Conservation (phyloP, 2,888 invertebrate species). For the Apocheima hispidaria region DNA sequence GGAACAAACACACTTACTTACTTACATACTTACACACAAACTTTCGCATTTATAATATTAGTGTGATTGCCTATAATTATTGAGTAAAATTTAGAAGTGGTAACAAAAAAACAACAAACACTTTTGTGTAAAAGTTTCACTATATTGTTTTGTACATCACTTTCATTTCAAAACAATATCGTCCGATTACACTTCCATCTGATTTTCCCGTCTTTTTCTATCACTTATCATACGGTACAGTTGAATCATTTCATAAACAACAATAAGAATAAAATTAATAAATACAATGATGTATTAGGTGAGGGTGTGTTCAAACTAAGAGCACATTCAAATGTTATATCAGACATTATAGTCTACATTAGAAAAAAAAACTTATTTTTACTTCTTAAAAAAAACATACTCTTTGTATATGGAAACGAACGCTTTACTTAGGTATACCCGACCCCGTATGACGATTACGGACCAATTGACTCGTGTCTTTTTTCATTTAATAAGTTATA, state of each 20-base stretch:
- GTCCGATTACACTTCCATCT: constrained; percentile 65
- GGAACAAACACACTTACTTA: too few species aligned
- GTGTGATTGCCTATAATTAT: constrained; percentile 11
- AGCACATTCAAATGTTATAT: background rate
- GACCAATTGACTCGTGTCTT: too few species aligned
- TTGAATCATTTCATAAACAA: constrained; percentile 25
- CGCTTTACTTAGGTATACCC: too few species aligned
- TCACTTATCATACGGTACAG: constrained; percentile 37
- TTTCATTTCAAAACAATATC: constrained; percentile 78
- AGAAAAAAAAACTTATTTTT: too few species aligned
- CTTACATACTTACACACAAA: background rate
- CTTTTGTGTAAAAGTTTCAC: constrained; percentile 76
- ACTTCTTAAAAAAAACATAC: too few species aligned
- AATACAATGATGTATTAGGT: constrained; percentile 1
- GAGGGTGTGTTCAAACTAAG: constrained; percentile 10
- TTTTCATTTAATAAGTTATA: too few species aligned
- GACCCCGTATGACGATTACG: too few species aligned
- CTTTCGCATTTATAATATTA: background rate
- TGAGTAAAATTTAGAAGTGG: too few species aligned
- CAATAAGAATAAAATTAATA: constrained; percentile 40
- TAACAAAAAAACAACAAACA: constrained; percentile 59
- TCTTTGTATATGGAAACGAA: too few species aligned
- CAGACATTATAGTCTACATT: too few species aligned
- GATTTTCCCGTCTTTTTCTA: constrained; percentile 36
- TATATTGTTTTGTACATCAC: constrained; percentile 81